phyloP scores from a whole-genome alignment of 2,113 vertebrate species.

The Cacatua alba region DNA sequence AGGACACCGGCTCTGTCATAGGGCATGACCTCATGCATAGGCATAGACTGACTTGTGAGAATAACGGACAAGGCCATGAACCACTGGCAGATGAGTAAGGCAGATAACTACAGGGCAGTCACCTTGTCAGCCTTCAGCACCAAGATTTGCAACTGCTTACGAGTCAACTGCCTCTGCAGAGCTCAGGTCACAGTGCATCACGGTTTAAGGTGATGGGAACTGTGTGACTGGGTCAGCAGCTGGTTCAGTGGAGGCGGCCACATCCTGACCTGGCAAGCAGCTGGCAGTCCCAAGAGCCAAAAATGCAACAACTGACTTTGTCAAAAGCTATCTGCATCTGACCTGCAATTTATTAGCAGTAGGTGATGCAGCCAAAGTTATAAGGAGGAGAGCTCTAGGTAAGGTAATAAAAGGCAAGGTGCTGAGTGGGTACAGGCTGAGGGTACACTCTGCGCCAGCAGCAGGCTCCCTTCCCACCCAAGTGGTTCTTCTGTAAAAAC shows the following conservation, averaged over 20 bases:
- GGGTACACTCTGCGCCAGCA: neutral
- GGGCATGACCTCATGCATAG: accelerated
- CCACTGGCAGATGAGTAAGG: neutral
- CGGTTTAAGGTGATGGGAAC: neutral
- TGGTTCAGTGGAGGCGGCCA: neutral
- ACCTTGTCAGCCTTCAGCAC: neutral
- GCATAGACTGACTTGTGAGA: neutral
- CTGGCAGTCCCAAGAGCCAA: neutral
- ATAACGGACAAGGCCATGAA: neutral
- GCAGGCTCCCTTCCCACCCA: neutral
- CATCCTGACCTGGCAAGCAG: accelerated
- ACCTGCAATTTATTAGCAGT: neutral
- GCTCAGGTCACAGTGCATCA: neutral
- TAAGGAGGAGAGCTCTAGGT: neutral
- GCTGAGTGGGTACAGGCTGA: neutral
- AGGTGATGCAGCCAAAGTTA: neutral
- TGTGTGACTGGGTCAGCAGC: neutral
- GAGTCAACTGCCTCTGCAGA: neutral
- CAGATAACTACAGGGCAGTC: neutral
- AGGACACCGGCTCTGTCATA: neutral
- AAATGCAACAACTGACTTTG: neutral
- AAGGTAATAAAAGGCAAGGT: neutral
- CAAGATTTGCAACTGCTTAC: neutral
- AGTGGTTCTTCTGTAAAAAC: neutral
- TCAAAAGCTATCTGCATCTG: neutral